Percentiles rank a stretch among this genome's conserved stretches.
phyloP scores from a whole-genome alignment of 2,797 vertebrate genomes.

The Karalla daura region DNA sequence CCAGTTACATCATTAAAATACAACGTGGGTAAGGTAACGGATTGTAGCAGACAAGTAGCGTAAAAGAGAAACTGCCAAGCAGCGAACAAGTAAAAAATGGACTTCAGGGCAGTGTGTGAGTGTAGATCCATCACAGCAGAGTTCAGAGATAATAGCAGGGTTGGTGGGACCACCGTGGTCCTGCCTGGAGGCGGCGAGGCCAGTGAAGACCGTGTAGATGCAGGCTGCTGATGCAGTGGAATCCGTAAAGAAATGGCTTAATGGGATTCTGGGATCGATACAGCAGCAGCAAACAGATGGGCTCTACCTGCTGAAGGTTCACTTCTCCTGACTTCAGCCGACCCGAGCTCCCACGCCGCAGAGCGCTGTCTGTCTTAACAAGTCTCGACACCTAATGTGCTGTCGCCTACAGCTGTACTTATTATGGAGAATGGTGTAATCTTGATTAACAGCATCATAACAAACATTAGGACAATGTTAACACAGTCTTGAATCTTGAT shows the following conservation, averaged over 20 bases:
- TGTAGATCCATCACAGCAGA: background rate
- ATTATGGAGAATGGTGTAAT: background rate
- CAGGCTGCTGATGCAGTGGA: slow-evolving; percentile 72
- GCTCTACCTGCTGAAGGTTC: slow-evolving; percentile 60
- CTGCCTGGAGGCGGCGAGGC: slow-evolving; percentile 16
- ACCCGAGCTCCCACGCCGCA: slow-evolving; percentile 46
- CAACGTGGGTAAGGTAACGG: too few relatives aligned
- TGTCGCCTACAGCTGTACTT: background rate
- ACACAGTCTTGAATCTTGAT: background rate
- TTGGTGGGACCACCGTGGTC: slow-evolving; percentile 12
- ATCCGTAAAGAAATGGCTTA: slow-evolving; percentile 69
- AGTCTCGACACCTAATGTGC: slow-evolving; percentile 14
- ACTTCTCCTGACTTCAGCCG: slow-evolving; percentile 51
- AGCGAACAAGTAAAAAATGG: background rate
- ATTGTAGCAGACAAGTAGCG: too few relatives aligned
- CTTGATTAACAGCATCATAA: background rate
- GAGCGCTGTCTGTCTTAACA: slow-evolving; percentile 34
- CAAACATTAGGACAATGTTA: background rate
- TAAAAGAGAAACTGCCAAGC: background rate
- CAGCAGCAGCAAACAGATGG: slow-evolving; percentile 62
- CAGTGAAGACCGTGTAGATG: slow-evolving; percentile 36
- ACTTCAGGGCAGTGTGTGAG: background rate
- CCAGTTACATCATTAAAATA: too few relatives aligned
- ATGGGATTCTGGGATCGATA: slow-evolving; percentile 77
- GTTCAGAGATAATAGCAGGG: slow-evolving; percentile 38